Conservation (phyloP, 2,113 vertebrate species). For the Callopanchax toddi region DNA sequence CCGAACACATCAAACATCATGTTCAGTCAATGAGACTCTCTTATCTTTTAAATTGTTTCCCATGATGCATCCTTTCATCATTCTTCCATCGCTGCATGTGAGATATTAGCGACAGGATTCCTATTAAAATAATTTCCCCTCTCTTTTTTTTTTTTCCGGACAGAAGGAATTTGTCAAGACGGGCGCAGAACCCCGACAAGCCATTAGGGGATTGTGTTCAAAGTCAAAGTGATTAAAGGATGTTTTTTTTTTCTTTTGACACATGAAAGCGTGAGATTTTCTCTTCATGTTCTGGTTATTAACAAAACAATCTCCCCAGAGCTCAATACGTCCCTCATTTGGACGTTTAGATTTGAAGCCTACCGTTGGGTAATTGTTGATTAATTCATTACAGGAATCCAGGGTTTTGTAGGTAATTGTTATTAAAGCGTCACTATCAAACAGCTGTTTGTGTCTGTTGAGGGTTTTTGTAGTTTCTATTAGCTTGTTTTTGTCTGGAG, state of each 20-base stretch:
- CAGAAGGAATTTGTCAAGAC: slow-evolving; percentile 45
- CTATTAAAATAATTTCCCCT: slow-evolving; percentile 32
- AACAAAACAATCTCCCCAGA: slow-evolving; percentile 16
- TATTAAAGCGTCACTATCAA: slow-evolving; percentile 1
- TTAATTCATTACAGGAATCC: slow-evolving; percentile 22
- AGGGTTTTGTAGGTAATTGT: slow-evolving; percentile 12
- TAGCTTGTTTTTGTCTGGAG: not conserved
- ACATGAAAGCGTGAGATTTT: slow-evolving; percentile 40
- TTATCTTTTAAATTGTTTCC: slow-evolving; percentile 24
- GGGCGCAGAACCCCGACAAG: slow-evolving; percentile 38
- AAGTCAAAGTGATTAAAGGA: slow-evolving; percentile 62
- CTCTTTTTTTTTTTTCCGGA: slow-evolving; percentile 4
- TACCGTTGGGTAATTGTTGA: not conserved
- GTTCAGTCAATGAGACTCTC: not conserved
- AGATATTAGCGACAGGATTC: slow-evolving; percentile 20
- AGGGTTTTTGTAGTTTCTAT: not conserved
- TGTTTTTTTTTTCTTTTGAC: slow-evolving; percentile 41
- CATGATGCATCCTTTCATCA: slow-evolving; percentile 41
- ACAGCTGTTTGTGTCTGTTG: not conserved
- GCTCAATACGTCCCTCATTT: slow-evolving; percentile 2
- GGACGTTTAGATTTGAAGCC: slow-evolving; percentile 10
- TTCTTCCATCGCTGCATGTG: slow-evolving; percentile 18
- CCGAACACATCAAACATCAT: slow-evolving; percentile 5
- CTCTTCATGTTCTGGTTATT: slow-evolving; percentile 20
- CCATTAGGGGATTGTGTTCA: slow-evolving; percentile 54